A percentile compares a stretch with the other conserved stretches of the same genome.
These are phyloP conservation scores for Sarcophaga bullata DNA, from an alignment of 1,140 invertebrate genomes.

Conservation along the genomic window DNA sequence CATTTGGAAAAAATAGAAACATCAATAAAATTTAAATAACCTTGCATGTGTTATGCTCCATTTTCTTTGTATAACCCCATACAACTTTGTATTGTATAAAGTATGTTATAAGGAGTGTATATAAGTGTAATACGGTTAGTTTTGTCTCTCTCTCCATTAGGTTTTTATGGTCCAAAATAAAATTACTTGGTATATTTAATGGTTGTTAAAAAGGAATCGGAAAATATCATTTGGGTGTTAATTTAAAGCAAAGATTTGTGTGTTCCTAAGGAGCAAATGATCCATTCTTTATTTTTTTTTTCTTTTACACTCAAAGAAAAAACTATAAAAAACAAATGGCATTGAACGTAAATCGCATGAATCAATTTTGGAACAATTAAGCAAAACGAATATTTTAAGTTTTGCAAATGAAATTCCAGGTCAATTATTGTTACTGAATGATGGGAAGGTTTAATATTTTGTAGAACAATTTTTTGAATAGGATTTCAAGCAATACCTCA, in stretches of 20 bases:
- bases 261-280: background rate
- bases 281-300: background rate
- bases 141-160: background rate
- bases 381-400: no score
- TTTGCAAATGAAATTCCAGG: no score
- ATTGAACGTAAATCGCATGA: background rate
- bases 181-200: slow-evolving; percentile 48
- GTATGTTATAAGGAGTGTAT: background rate
- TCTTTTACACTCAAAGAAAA: background rate
- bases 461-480: no score
- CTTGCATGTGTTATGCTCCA: slow-evolving; percentile 59
- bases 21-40: slow-evolving; percentile 65
- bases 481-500: no score
- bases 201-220: slow-evolving; percentile 30
- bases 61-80: background rate
- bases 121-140: background rate
- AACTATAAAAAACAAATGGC: slow-evolving; percentile 1
- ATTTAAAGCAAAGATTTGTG: slow-evolving; percentile 25
- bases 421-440: no score
- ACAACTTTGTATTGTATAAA: background rate
- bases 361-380: background rate
- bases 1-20: slow-evolving; percentile 58
- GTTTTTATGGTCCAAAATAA: slow-evolving; percentile 47
- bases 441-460: no score
- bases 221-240: slow-evolving; percentile 34